Evolutionary conservation across 92 coral and sea anemone species (phyloP).

Genomic region (Palythoa grandis): DNA sequence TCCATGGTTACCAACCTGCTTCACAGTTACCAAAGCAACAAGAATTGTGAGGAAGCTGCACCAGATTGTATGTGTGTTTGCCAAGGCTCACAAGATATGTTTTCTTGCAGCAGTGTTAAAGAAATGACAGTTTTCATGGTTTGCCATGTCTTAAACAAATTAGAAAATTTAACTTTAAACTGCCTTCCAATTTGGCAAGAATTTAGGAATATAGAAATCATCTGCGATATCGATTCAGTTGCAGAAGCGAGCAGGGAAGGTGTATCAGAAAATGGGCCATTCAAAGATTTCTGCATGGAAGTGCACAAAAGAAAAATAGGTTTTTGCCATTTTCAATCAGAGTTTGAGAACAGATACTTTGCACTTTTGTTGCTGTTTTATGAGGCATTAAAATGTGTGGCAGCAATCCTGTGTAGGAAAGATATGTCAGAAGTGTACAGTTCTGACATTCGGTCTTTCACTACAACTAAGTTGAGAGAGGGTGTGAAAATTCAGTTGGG

Average conservation of each 20-base stretch:
- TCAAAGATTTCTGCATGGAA: not conserved
- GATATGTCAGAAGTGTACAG: not conserved
- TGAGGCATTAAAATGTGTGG: conserved; percentile 18
- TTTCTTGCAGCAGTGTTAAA: too few relatives aligned
- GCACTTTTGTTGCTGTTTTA: conserved; percentile 13
- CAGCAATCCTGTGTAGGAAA: not conserved
- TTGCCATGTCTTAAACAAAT: conserved; percentile 6
- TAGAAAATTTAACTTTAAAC: not conserved
- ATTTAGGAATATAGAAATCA: not conserved
- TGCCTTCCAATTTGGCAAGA: conserved; percentile 18
- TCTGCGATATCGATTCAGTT: not conserved
- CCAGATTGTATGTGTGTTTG: not conserved
- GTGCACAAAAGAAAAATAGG: not conserved
- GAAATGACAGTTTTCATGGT: conserved; percentile 15
- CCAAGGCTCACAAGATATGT: not conserved
- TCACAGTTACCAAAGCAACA: conserved; percentile 6
- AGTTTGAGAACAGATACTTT: not conserved
- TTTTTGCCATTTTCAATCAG: not conserved
- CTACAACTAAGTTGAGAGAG: not conserved
- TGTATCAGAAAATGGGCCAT: not conserved
- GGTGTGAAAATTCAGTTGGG: not conserved
- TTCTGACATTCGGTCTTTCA: not conserved
- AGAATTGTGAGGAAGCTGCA: not conserved
- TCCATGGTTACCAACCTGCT: conserved; percentile 48
- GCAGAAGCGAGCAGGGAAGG: not conserved